A percentile compares a stretch with the other conserved stretches of the same genome.
Conservation (phyloP, 2,888 invertebrate genomes). For the Drosophila atroscutellata region DNA sequence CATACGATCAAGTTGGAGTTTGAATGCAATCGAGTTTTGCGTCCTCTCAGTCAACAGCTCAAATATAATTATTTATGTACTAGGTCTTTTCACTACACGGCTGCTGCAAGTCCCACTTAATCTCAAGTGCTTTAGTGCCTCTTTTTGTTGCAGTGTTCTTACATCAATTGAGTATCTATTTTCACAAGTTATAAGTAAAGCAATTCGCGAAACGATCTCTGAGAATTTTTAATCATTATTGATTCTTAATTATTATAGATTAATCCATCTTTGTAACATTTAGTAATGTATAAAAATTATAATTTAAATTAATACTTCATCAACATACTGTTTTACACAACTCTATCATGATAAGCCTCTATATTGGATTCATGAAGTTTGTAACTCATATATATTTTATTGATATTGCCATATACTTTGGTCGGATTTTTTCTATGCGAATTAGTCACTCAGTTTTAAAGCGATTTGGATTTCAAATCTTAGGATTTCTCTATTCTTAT, state of each 20-base stretch:
- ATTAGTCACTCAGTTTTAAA: not conserved
- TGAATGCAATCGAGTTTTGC: slow-evolving; percentile 54
- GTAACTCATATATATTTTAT: not conserved
- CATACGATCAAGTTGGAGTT: slow-evolving; percentile 45
- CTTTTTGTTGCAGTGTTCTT: not conserved
- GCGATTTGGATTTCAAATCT: not conserved
- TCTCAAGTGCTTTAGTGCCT: not conserved
- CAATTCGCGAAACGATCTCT: not conserved
- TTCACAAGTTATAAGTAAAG: not conserved
- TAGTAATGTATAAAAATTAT: too few relatives aligned
- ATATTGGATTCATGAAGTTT: not conserved
- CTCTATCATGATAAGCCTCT: not conserved
- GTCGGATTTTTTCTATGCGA: not conserved
- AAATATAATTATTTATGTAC: not conserved
- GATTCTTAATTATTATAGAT: not conserved
- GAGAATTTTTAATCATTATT: not conserved
- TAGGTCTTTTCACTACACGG: not conserved
- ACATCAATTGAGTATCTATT: not conserved
- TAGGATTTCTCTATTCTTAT: not conserved
- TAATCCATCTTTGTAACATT: not conserved
- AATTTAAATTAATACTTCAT: not conserved
- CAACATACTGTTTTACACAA: not conserved
- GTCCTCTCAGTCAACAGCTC: slow-evolving; percentile 15
- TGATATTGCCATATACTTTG: not conserved
- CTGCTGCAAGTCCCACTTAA: not conserved